Conservation (phyloP, 2,888 invertebrate genomes). For the Lasioglossum vierecki region DNA sequence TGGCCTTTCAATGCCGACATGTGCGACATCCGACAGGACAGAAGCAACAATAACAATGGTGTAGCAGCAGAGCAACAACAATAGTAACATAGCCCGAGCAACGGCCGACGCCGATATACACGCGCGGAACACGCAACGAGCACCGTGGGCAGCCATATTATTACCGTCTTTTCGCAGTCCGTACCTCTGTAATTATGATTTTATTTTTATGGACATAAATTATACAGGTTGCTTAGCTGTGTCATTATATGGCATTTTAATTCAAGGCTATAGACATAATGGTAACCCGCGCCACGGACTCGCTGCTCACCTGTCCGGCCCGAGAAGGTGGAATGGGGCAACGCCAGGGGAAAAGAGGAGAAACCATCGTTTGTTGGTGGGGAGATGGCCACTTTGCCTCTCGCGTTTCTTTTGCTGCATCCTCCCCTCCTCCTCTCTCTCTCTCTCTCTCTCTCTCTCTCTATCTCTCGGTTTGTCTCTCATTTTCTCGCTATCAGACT, state of each 20-base stretch:
- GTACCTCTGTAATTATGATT: conserved; percentile 83
- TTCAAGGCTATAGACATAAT: conserved; percentile 83
- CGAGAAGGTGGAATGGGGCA: conserved; percentile 16
- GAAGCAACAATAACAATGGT: conserved; percentile 28
- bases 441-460: not conserved
- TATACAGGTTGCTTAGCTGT: conserved; percentile 81
- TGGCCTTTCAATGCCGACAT: not conserved
- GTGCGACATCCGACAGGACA: conserved; percentile 41
- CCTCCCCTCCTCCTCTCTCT: conserved; percentile 9
- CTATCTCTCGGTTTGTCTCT: too few species aligned
- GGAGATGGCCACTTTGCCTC: conserved; percentile 56
- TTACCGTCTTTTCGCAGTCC: conserved; percentile 82
- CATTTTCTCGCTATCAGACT: conserved; percentile 39
- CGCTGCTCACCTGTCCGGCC: conserved; percentile 73
- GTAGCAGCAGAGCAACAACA: conserved; percentile 57
- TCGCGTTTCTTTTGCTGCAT: conserved; percentile 58
- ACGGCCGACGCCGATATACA: conserved; percentile 64
- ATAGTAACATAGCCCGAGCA: conserved; percentile 34
- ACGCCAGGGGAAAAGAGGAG: conserved; percentile 24
- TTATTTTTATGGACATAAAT: conserved; percentile 84
- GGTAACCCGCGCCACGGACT: conserved; percentile 76
- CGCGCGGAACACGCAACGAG: conserved; percentile 69
- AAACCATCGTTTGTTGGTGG: conserved; percentile 6
- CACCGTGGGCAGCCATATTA: conserved; percentile 76
- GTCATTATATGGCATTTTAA: conserved; percentile 84